Evolutionary conservation across 92 coral and sea anemone genomes (phyloP).

Genomic region (Zoanthus solanderi): DNA sequence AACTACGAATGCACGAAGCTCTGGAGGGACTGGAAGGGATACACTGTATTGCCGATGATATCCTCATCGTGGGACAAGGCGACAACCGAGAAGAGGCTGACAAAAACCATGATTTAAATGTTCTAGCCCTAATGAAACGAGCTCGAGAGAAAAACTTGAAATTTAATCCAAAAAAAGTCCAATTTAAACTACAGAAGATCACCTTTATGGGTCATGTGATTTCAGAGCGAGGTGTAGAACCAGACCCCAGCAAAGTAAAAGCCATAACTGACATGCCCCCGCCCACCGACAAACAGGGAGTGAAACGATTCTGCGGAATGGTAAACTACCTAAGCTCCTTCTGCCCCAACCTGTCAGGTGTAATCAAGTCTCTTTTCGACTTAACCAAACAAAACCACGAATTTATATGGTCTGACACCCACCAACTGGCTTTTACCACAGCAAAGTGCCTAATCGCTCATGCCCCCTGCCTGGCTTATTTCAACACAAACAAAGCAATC

Average conservation of each 20-base stretch:
- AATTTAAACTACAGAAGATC: constrained; percentile 53
- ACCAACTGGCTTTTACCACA: constrained; percentile 47
- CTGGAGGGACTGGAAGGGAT: constrained; percentile 54
- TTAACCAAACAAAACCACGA: constrained; percentile 34
- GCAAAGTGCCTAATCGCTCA: constrained; percentile 47
- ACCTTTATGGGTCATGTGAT: constrained; percentile 54
- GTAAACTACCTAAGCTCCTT: constrained; percentile 34
- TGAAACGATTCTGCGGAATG: constrained; percentile 34
- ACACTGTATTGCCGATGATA: constrained; percentile 38
- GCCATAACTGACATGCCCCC: constrained; percentile 45
- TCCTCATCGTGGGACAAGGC: constrained; percentile 27
- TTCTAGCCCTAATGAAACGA: constrained; percentile 41
- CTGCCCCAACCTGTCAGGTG: constrained; percentile 51
- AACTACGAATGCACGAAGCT: constrained; percentile 49
- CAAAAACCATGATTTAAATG: constrained; percentile 50
- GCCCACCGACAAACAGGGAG: constrained; percentile 40
- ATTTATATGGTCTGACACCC: constrained; percentile 47
- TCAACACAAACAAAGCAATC: constrained; percentile 37
- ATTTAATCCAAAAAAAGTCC: constrained; percentile 55
- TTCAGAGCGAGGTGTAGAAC: constrained; percentile 42
- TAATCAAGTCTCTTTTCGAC: constrained; percentile 51
- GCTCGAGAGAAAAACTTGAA: constrained; percentile 52
- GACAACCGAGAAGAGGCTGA: constrained; percentile 58
- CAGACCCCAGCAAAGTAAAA: constrained; percentile 1
- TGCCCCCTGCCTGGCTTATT: constrained; percentile 53